These are phyloP conservation scores for Catagonus wagneri DNA, from an alignment of 2,113 vertebrate species.

Conservation along the genomic window DNA sequence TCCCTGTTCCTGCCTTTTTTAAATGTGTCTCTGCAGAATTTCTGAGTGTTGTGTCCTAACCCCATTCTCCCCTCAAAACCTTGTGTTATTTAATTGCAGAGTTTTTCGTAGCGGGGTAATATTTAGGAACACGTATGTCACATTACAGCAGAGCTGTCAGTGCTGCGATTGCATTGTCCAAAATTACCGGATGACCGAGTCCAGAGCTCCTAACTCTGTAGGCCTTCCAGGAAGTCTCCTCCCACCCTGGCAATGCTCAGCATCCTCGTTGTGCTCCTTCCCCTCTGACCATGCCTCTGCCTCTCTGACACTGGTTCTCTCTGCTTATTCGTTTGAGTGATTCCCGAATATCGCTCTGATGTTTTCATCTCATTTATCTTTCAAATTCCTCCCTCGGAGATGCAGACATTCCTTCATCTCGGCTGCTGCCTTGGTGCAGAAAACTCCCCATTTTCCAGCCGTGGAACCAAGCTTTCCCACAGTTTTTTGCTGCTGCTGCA, in stretches of 20 bases:
- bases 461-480: not conserved
- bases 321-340: not conserved
- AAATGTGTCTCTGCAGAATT: not conserved
- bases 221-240: not conserved
- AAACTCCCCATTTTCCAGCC: not conserved
- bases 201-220: not conserved
- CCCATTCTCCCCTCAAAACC: not conserved
- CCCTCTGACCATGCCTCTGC: not conserved
- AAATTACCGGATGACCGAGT: not conserved
- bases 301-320: not conserved
- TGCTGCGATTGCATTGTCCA: not conserved
- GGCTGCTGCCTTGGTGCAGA: not conserved
- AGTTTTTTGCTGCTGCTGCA: not conserved
- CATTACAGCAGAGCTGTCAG: not conserved
- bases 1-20: not conserved
- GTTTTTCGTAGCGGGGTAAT: not conserved
- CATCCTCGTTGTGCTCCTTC: not conserved
- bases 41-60: not conserved
- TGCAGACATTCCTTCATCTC: not conserved
- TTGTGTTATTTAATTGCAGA: not conserved
- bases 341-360: not conserved
- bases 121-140: not conserved
- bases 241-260: not conserved
- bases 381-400: not conserved
- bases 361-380: not conserved